phyloP scores from a whole-genome alignment of 2,113 vertebrate species.

The Terrapene triunguis region DNA sequence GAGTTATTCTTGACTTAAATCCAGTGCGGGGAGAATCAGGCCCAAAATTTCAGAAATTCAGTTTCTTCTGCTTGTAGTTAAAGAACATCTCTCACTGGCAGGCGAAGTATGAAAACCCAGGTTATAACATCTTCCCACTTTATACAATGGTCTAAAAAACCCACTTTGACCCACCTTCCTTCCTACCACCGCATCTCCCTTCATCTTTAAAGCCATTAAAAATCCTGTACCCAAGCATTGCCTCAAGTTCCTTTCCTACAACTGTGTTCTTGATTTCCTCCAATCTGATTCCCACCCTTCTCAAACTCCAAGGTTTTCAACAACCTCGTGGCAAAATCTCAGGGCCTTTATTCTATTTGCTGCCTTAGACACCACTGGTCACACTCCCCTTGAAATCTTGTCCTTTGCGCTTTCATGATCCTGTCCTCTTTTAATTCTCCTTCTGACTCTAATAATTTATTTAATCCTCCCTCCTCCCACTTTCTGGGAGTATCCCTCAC shows the following conservation, averaged over 20 bases:
- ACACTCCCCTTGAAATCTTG: slow-evolving; percentile 41
- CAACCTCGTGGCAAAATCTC: neutral
- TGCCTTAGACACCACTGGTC: neutral
- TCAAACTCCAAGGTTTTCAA: neutral
- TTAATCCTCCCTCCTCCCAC: neutral
- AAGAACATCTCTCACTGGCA: neutral
- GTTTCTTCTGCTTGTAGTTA: neutral
- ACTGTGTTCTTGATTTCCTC: neutral
- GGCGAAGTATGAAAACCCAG: neutral
- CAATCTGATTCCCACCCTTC: neutral
- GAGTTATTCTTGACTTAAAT: neutral
- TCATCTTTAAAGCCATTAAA: neutral
- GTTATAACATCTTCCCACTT: neutral
- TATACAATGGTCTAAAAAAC: neutral
- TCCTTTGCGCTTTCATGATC: slow-evolving; percentile 10
- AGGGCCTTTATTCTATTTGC: neutral
- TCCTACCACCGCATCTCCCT: neutral
- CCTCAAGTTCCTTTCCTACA: neutral
- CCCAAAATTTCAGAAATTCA: neutral
- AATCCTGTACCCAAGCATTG: neutral
- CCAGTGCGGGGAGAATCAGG: neutral
- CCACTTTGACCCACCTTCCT: neutral
- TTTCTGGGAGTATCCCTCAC: neutral
- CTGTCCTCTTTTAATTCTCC: slow-evolving; percentile 11
- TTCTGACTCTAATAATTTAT: slow-evolving; percentile 9